Evolutionary conservation across 2,113 vertebrate genomes (phyloP).

Genomic region (Grammomys dolichurus): DNA sequence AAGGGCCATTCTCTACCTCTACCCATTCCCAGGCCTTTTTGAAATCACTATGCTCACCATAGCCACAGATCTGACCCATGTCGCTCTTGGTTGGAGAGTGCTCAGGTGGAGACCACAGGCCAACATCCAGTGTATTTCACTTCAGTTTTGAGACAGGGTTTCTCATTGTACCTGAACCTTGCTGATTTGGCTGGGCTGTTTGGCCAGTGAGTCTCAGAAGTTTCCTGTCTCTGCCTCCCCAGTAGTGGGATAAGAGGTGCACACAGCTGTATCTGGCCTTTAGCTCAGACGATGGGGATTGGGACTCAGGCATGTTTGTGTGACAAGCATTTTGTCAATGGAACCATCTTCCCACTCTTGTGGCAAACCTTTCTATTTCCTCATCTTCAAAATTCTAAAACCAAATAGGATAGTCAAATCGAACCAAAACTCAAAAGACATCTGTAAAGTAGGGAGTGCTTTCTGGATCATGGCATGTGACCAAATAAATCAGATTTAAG

Average conservation of each 20-base stretch:
- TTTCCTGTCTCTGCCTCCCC: neutral
- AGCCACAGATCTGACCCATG: neutral
- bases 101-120: neutral
- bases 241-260: neutral
- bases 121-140: neutral
- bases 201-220: neutral
- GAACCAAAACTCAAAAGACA: neutral
- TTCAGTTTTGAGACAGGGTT: neutral
- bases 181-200: neutral
- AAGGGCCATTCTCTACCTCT: neutral
- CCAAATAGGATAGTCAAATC: neutral
- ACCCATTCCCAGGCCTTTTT: neutral
- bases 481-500: constrained; percentile 70
- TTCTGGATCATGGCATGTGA: constrained; percentile 67
- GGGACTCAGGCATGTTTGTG: neutral
- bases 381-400: constrained; percentile 40
- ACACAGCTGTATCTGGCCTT: neutral
- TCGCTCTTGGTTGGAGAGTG: neutral
- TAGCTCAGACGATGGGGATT: neutral
- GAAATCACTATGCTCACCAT: neutral
- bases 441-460: constrained; percentile 36
- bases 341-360: neutral
- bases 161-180: neutral
- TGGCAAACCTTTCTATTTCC: neutral
- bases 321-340: neutral